phyloP scores from a whole-genome alignment of 2,888 invertebrate species.

The Pachycephus smyrnensis region DNA sequence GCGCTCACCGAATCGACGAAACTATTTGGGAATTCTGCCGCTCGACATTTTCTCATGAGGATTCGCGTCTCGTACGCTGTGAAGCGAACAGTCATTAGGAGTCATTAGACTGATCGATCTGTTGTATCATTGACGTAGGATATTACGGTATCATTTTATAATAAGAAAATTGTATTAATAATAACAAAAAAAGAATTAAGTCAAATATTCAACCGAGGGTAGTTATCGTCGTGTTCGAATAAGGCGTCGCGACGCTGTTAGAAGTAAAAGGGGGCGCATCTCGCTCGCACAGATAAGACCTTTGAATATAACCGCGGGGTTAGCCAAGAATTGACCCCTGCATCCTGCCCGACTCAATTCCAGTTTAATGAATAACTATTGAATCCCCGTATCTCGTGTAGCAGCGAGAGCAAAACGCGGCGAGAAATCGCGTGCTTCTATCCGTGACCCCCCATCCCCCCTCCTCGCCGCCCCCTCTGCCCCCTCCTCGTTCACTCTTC shows the following conservation, averaged over 20 bases:
- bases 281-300: slow-evolving; percentile 56
- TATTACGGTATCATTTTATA: neutral
- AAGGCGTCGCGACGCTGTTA: neutral
- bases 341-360: slow-evolving; percentile 63
- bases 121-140: neutral
- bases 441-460: neutral
- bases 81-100: no score
- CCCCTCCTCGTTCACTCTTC: neutral
- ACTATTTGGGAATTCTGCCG: slow-evolving; percentile 59
- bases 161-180: no score
- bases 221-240: neutral
- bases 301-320: slow-evolving; percentile 65
- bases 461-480: slow-evolving; percentile 15
- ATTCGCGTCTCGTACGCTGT: neutral
- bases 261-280: slow-evolving; percentile 17
- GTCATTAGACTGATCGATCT: neutral
- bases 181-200: no score
- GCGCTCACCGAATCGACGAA: slow-evolving; percentile 51
- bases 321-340: slow-evolving; percentile 60
- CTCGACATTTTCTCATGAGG: slow-evolving; percentile 43
- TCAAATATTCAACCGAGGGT: neutral
- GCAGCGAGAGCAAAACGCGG: slow-evolving; percentile 14
- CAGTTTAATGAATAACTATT: slow-evolving; percentile 66
- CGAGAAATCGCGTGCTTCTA: slow-evolving; percentile 33
- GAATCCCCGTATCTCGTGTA: slow-evolving; percentile 44